phyloP scores from a whole-genome alignment of 2,888 invertebrate genomes.

The Cosmorhoe ocellata region DNA sequence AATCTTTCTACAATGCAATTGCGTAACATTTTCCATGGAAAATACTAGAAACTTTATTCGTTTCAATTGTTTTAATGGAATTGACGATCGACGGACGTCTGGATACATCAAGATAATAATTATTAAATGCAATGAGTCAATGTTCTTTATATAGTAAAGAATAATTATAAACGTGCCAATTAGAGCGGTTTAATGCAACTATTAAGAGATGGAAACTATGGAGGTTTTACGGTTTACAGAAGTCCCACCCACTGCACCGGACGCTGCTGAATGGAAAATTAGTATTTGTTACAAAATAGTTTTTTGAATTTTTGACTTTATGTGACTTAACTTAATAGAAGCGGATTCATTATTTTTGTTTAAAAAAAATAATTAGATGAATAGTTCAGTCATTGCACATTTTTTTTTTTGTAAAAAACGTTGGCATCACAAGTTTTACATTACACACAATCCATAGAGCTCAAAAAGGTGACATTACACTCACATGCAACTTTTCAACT shows the following conservation, averaged over 20 bases:
- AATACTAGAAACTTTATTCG: not conserved
- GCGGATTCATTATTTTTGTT: not conserved
- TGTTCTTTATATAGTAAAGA: constrained; percentile 1
- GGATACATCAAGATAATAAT: constrained; percentile 11
- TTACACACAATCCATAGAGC: no score
- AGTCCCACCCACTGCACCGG: constrained; percentile 3
- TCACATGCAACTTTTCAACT: constrained; percentile 30
- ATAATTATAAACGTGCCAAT: constrained; percentile 4
- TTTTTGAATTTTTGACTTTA: not conserved
- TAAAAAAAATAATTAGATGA: no score
- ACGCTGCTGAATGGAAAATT: not conserved
- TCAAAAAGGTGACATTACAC: constrained; percentile 31
- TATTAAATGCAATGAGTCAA: constrained; percentile 7
- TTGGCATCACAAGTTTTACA: no score
- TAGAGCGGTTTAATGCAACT: constrained; percentile 1
- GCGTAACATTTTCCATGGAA: not conserved
- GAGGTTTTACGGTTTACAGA: constrained; percentile 11
- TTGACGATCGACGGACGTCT: not conserved
- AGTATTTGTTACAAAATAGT: no score
- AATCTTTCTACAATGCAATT: no score
- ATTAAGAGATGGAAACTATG: constrained; percentile 15
- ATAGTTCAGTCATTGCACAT: no score
- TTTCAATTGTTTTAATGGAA: not conserved
- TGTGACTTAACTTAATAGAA: not conserved
- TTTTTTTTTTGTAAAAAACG: no score